Evolutionary conservation across 2,888 invertebrate species (phyloP), one percentile per base, ranked within the genome.

Genomic region (Sarcophaga subvicina): DNA sequence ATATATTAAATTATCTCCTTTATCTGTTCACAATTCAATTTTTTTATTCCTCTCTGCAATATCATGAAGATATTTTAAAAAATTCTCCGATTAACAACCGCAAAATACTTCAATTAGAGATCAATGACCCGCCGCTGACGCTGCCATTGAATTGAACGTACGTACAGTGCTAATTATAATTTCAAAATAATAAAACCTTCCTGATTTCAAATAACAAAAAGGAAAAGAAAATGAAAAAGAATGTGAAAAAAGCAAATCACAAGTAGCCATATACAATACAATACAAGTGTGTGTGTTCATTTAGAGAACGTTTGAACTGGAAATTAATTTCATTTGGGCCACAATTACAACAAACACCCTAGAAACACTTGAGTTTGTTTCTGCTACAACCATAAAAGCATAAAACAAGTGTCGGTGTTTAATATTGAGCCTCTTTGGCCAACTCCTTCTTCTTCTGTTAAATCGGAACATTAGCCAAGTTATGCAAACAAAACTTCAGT

Each of bases 401-500:
- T 37, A 54, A 17, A 54, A 54, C 4, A 54, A 54, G 54, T 54
- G 54, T 54, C 17, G 54, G 14, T 54, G 54, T 54, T 54, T 12
- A 54, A 54, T 27, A 27, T 54, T 54, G 2, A 54, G 54, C 12
- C 54, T 54, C 17, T 54, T 14, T 12, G 12, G 54, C 54, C 14
- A 20, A 10, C 20, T 17, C n/a, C 37, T 66, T 37, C n/a, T 47
- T 45, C 12, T 37, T 37, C 45, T 45, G 11, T 10, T 25, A 11
- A 66, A 4, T 17, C 11, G 10, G 3, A 47, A 67, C 17, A 12
- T 54, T 54, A 12, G 17, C 54, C 12, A 22, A 49, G 76, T 64
- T 66, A 20, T 25, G 72, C 62, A 72, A 72, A 45, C 25, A 66
- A 47, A 59, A 66, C n/a, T 47, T 49, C 6, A 79, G 49, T 49